Conservation (phyloP, 2,888 invertebrate species). For the Tipula lateralis region DNA sequence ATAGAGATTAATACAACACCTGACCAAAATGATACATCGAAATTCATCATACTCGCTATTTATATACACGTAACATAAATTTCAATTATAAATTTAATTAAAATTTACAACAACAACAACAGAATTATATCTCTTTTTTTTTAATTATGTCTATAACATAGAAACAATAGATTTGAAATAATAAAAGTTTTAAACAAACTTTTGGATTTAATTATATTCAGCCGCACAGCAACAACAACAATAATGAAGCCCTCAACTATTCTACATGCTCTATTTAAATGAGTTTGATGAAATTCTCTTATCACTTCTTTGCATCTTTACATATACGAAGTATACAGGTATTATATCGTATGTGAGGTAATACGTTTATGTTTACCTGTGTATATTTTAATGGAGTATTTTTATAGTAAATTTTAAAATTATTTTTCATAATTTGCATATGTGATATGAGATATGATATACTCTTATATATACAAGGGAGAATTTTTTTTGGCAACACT, state of each 20-base stretch:
- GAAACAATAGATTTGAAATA: background rate
- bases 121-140: background rate
- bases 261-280: slow-evolving; percentile 11
- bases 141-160: background rate
- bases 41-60: no score
- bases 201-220: background rate
- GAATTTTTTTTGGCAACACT: no score
- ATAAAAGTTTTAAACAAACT: background rate
- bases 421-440: background rate
- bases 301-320: background rate
- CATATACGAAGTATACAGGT: background rate
- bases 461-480: background rate
- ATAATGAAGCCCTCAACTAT: background rate
- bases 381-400: background rate
- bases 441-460: background rate
- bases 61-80: background rate
- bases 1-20: no score
- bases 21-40: no score
- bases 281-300: slow-evolving; percentile 19
- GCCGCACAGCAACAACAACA: background rate
- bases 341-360: background rate
- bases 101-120: background rate
- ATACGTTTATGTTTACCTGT: background rate
- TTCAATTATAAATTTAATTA: slow-evolving; percentile 4
- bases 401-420: background rate